Evolutionary conservation across 2,797 vertebrate species (phyloP).

Genomic region (Sebastes trivittatus): DNA sequence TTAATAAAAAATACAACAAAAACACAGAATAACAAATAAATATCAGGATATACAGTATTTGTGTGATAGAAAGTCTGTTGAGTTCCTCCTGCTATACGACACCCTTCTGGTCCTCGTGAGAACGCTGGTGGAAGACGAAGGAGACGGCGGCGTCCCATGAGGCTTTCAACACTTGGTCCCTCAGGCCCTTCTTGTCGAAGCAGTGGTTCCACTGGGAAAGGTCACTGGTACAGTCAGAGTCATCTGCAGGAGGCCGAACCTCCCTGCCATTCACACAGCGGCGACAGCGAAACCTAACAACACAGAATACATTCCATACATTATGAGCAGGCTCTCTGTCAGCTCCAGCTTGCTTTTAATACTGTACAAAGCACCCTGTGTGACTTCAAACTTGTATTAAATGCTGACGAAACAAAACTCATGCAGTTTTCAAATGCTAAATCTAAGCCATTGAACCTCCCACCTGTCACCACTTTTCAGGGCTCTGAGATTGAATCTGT

Average conservation of each 20-base stretch:
- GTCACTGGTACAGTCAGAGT: conserved; percentile 91
- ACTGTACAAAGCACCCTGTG: too few species aligned
- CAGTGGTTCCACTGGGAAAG: conserved; percentile 96
- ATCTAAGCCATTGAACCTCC: too few species aligned
- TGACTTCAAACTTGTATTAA: too few species aligned
- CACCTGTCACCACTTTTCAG: too few species aligned
- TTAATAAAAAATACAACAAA: background rate
- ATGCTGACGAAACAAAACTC: too few species aligned
- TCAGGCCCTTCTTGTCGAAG: conserved; percentile 88
- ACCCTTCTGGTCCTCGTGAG: conserved; percentile 91
- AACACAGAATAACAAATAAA: conserved; percentile 41
- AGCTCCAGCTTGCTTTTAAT: background rate
- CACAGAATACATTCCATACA: background rate
- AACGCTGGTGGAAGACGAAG: conserved; percentile 94
- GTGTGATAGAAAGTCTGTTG: background rate
- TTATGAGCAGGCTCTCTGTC: background rate
- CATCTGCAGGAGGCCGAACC: conserved; percentile 85
- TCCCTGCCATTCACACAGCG: conserved; percentile 92
- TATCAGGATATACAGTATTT: conserved; percentile 25
- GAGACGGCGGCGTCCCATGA: conserved; percentile 92
- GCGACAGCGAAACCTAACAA: conserved; percentile 88
- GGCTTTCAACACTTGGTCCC: conserved; percentile 89
- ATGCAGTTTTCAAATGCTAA: too few species aligned
- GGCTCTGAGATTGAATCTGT: too few species aligned
- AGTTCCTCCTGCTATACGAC: conserved; percentile 67